These are phyloP conservation scores for Tragelaphus scriptus DNA, from an alignment of 2,113 vertebrate species.

Conservation along the genomic window DNA sequence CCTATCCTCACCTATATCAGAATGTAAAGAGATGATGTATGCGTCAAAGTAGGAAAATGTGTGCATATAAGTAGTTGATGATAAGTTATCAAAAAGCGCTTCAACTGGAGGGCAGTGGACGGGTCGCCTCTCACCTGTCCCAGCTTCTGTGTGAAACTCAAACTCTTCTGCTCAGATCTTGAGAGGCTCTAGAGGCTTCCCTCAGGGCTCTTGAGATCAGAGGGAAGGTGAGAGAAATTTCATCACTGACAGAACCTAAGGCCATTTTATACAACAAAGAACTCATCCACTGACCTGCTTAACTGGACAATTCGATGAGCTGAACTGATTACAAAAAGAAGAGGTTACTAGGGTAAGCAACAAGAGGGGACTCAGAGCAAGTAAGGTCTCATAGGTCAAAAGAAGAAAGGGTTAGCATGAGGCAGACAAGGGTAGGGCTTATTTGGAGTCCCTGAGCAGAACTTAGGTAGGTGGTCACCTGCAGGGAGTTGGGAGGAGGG, in stretches of 20 bases:
- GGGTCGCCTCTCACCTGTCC: neutral
- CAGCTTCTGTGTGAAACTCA: neutral
- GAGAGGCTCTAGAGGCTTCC: neutral
- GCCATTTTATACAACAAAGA: neutral
- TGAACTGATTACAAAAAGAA: neutral
- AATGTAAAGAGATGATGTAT: neutral
- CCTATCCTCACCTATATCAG: neutral
- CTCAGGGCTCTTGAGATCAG: neutral
- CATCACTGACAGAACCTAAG: neutral
- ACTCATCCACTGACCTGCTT: neutral
- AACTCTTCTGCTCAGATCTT: neutral
- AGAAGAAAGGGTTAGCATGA: neutral
- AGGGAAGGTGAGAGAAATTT: neutral
- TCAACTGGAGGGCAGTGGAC: no score
- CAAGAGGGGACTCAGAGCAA: neutral
- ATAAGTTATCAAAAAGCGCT: accelerated
- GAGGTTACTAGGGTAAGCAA: no score
- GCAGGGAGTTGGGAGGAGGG: neutral
- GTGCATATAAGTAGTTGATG: accelerated
- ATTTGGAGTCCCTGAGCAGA: neutral
- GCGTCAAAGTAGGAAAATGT: neutral
- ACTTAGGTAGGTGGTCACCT: neutral
- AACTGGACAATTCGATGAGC: neutral
- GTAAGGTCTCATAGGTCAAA: accelerated
- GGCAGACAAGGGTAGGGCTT: neutral